These are phyloP conservation scores for Icerya purchasi DNA, from an alignment of 2,888 invertebrate genomes.

Conservation along the genomic window DNA sequence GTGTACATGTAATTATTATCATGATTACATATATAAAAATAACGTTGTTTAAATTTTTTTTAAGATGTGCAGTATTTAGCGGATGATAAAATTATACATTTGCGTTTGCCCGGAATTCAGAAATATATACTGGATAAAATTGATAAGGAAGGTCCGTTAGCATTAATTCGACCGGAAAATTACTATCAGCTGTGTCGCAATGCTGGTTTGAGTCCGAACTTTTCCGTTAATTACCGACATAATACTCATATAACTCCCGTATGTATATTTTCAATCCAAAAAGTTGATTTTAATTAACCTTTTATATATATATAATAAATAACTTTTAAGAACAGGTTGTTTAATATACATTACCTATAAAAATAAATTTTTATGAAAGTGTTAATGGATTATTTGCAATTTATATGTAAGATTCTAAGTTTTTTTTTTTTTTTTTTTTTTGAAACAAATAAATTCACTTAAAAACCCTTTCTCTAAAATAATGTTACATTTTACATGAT, in stretches of 20 bases:
- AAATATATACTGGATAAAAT: slow-evolving; percentile 36
- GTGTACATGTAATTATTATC: neutral
- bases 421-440: no score
- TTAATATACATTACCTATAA: no score
- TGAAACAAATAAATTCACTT: no score
- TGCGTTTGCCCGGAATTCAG: slow-evolving; percentile 38
- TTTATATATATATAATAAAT: no score
- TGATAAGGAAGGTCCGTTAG: slow-evolving; percentile 35
- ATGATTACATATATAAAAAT: neutral
- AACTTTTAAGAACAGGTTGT: no score
- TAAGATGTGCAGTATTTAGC: slow-evolving; percentile 36
- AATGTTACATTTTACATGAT: no score
- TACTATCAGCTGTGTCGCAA: slow-evolving; percentile 34
- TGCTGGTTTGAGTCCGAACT: slow-evolving; percentile 37
- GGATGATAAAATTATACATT: slow-evolving; percentile 29
- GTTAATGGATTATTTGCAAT: no score
- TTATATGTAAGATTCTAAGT: no score
- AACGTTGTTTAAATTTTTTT: slow-evolving; percentile 11
- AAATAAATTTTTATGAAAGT: no score
- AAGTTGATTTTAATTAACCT: no score
- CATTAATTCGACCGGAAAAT: slow-evolving; percentile 36
- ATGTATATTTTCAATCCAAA: slow-evolving; percentile 6
- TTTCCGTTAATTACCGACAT: slow-evolving; percentile 25
- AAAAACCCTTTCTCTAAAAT: no score
- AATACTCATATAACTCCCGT: slow-evolving; percentile 7